These are phyloP conservation scores for Glomeris maerens DNA, from an alignment of 1,140 invertebrate species.

Conservation along the genomic window DNA sequence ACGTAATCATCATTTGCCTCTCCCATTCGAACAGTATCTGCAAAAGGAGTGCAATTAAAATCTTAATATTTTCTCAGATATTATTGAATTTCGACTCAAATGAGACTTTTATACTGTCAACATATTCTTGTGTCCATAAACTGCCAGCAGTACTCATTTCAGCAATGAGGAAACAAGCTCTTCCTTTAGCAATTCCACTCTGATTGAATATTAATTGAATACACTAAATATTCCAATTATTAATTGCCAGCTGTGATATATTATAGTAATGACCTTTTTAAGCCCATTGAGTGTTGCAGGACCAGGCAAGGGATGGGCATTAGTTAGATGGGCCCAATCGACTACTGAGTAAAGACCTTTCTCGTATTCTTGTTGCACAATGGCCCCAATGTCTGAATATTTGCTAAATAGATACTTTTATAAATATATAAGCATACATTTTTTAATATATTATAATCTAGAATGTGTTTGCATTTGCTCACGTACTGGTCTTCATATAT, in stretches of 20 bases:
- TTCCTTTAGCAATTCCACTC: conserved; percentile 2
- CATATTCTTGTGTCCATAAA: background rate
- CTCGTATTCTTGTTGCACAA: conserved; percentile 63
- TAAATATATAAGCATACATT: background rate
- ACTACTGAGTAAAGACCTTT: conserved; percentile 59
- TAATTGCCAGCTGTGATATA: background rate
- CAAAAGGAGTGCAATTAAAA: conserved; percentile 18
- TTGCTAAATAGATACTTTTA: conserved; percentile 45
- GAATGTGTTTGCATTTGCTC: background rate
- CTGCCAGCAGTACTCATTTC: conserved; percentile 22
- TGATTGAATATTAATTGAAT: background rate
- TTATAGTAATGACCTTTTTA: conserved; percentile 31
- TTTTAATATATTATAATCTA: background rate
- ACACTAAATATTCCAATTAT: background rate
- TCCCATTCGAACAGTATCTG: conserved; percentile 48
- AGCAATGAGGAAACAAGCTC: conserved; percentile 25
- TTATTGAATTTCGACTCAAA: no score
- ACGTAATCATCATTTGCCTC: conserved; percentile 47
- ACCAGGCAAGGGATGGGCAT: conserved; percentile 73
- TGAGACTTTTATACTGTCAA: background rate
- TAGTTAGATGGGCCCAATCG: conserved; percentile 81
- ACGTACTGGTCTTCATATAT: conserved; percentile 76
- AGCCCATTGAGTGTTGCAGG: conserved; percentile 62
- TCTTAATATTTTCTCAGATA: no score
- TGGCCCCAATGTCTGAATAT: conserved; percentile 92